Base-by-base conservation (phyloP, 1,140 invertebrate species). In the Diachasma alloeum region DNA sequence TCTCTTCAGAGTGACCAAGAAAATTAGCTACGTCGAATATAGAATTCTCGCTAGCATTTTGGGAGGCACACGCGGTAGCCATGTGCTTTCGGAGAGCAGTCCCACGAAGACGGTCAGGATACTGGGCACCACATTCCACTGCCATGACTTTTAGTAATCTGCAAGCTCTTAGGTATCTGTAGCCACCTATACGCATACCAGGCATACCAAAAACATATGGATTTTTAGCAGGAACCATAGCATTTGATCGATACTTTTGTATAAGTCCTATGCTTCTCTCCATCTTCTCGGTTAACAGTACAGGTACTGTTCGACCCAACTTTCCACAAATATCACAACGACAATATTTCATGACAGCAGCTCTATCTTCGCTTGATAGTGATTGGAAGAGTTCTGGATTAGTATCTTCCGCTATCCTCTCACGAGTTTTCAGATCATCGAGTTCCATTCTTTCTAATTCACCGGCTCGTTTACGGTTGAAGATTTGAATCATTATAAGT, bases 191-290 rank as follows among this genome's bases (percentile, higher is more conserved):
- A 17, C 59, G 69, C 6, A 15, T 70, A 8, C 46, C 46, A 0
- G 56, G 72, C 4, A 80, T 53, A 11, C 70, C 79, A 48, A 80
- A 80, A 2, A 80, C 9, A 56, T 80, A 78, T 26, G 69, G 76
- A 70, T 78, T 80, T 9, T 17, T 22, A 59, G 19, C 19, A 10
- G 48, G 37, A 3, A 72, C 63, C 31, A 22, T n/a, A 22, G 66
- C 66, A 8, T 56, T n/a, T 46, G 4, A 15, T 13, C 72, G 63
- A 42, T 46, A 71, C 8, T 19, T 13, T 9, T 77, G 19, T 15
- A 79, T 22, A 0, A 63, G 39, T 4, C 46, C 44, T 1, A 77
- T 48, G 42, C 44, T 17, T 67, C 44, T 4, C n/a, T 46, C 15
- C 5, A 72, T 4, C 6, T 42, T 31, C 2, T 2, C 6, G 6